A percentile compares a stretch with the other conserved stretches of the same genome.
These are phyloP conservation scores for Macrophya annulata DNA, from an alignment of 2,888 invertebrate genomes.

Conservation along the genomic window DNA sequence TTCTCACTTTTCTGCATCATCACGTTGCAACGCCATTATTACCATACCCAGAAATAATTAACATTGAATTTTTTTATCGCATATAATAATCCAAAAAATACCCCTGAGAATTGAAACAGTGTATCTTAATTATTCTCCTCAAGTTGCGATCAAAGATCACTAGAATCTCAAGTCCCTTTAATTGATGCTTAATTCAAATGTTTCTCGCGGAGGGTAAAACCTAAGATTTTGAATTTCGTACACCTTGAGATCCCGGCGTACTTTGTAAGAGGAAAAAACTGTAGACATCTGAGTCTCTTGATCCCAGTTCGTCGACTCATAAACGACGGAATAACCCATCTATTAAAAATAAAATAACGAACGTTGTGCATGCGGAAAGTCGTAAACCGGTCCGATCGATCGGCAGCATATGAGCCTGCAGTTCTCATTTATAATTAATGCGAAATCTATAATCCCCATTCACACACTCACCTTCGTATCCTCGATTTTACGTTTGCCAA, in stretches of 20 bases:
- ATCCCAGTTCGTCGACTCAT: neutral
- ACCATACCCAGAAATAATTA: neutral
- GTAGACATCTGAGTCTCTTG: neutral
- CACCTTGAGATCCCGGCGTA: too few species aligned
- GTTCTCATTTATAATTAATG: neutral
- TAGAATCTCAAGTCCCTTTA: too few species aligned
- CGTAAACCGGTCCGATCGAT: neutral
- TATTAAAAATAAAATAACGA: neutral
- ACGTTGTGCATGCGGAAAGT: neutral
- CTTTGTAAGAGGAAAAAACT: neutral
- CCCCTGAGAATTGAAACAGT: too few species aligned
- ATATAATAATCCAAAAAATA: neutral
- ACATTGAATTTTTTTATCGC: neutral
- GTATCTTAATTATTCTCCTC: too few species aligned
- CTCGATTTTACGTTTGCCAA: constrained; percentile 48
- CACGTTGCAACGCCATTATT: neutral
- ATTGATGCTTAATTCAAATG: neutral
- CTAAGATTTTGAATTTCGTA: too few species aligned
- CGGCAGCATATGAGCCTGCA: neutral
- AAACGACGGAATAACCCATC: too few species aligned
- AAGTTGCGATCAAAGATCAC: too few species aligned
- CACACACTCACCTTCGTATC: constrained; percentile 23
- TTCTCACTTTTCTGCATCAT: neutral
- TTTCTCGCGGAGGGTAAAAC: neutral
- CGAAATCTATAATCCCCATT: neutral